A percentile compares a stretch with the other conserved stretches of the same genome.
Evolutionary conservation across 2,888 invertebrate species (phyloP).

Genomic region (Lysandra bellargus): DNA sequence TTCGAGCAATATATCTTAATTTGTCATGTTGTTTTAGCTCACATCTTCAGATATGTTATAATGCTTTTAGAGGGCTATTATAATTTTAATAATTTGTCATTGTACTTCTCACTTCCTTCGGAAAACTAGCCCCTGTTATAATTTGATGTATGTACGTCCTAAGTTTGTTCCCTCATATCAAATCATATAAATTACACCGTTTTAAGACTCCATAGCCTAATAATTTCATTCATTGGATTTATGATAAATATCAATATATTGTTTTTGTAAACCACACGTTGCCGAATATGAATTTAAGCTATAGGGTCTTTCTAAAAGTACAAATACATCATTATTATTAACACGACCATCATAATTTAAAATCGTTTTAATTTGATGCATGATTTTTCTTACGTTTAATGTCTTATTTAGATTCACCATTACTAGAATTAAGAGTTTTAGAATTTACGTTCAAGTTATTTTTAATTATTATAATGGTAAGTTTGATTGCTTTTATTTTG

Average conservation of each 20-base stretch:
- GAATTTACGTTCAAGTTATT: conserved; percentile 49
- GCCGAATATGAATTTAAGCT: conserved; percentile 2
- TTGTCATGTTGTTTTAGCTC: conserved; percentile 33
- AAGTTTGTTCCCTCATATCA: not conserved
- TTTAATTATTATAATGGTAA: conserved; percentile 72
- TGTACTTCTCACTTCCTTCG: not conserved
- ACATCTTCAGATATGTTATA: conserved; percentile 14
- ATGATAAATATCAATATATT: conserved; percentile 14
- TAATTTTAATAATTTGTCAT: conserved; percentile 10
- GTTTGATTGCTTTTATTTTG: conserved; percentile 53
- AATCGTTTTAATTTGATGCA: conserved; percentile 38
- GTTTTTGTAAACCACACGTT: not conserved
- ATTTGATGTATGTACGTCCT: not conserved
- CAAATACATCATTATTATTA: conserved; percentile 7
- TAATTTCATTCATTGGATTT: not conserved
- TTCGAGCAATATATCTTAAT: conserved; percentile 34
- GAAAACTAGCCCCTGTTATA: not conserved
- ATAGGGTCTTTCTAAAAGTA: conserved; percentile 3
- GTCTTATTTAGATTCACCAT: conserved; percentile 34
- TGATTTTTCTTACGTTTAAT: conserved; percentile 42
- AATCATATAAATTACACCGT: not conserved
- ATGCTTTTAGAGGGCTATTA: conserved; percentile 21
- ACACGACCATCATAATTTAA: conserved; percentile 5
- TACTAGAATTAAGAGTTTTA: conserved; percentile 31
- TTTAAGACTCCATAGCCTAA: conserved; percentile 3